phyloP scores from a whole-genome alignment of 2,888 invertebrate species.

The Diaphora mendica region DNA sequence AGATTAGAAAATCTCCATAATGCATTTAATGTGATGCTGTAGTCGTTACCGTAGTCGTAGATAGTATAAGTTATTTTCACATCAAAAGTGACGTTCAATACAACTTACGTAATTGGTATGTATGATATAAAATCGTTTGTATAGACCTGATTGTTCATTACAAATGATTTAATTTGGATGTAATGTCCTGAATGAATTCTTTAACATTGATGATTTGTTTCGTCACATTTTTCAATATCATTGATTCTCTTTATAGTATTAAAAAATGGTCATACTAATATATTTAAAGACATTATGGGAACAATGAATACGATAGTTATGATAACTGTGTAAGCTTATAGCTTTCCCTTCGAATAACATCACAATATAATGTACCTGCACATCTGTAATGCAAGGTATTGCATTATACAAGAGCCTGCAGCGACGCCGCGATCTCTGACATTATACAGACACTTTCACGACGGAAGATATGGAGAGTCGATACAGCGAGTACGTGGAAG shows the following conservation, averaged over 20 bases:
- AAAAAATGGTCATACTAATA: neutral
- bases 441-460: constrained; percentile 30
- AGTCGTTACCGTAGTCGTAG: no score
- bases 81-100: constrained; percentile 1
- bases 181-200: neutral
- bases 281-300: neutral
- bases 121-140: neutral
- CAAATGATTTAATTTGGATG: neutral
- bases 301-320: neutral
- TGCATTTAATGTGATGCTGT: constrained; percentile 23
- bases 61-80: constrained; percentile 9
- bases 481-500: neutral
- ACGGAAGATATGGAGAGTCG: constrained; percentile 2
- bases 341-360: constrained; percentile 37
- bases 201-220: neutral
- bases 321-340: constrained; percentile 20
- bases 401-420: constrained; percentile 39
- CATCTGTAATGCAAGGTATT: constrained; percentile 20
- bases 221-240: neutral
- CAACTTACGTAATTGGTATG: neutral
- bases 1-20: constrained; percentile 29
- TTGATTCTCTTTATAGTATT: neutral
- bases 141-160: neutral
- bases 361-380: constrained; percentile 23
- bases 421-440: constrained; percentile 25